A percentile compares a stretch with the other conserved stretches of the same genome.
phyloP scores from a whole-genome alignment of 2,888 invertebrate species.

The Polydrusus pterygomalis region DNA sequence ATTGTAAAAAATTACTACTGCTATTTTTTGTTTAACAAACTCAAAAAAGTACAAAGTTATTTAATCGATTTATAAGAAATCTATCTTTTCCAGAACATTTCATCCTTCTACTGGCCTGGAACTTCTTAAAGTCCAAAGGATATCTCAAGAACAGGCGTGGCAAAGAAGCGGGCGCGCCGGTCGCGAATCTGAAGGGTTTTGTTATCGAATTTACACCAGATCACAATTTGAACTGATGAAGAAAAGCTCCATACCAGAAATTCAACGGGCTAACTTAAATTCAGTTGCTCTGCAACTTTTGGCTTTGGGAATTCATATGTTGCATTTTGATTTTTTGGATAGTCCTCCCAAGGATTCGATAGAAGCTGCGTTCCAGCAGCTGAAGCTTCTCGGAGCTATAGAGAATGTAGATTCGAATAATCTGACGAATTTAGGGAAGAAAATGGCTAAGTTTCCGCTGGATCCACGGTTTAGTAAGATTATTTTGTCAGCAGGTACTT shows the following conservation, averaged over 20 bases:
- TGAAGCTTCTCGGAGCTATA: slow-evolving; percentile 83
- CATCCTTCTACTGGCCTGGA: slow-evolving; percentile 89
- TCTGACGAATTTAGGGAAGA: slow-evolving; percentile 86
- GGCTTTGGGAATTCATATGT: slow-evolving; percentile 87
- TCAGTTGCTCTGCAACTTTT: slow-evolving; percentile 88
- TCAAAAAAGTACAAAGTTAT: too few species aligned
- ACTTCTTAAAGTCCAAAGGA: slow-evolving; percentile 84
- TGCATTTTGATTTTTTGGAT: slow-evolving; percentile 93
- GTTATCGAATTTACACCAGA: slow-evolving; percentile 91
- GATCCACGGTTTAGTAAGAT: slow-evolving; percentile 92
- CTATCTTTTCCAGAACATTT: slow-evolving; percentile 77
- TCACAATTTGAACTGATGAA: slow-evolving; percentile 83
- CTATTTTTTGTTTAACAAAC: too few species aligned
- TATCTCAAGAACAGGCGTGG: slow-evolving; percentile 95
- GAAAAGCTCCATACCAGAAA: slow-evolving; percentile 89
- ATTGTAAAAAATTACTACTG: too few species aligned
- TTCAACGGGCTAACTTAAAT: slow-evolving; percentile 80
- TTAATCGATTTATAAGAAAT: too few species aligned
- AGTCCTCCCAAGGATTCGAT: slow-evolving; percentile 85
- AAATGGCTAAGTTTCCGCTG: slow-evolving; percentile 93
- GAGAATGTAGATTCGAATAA: slow-evolving; percentile 76
- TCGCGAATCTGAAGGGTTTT: slow-evolving; percentile 87
- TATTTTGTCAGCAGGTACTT: slow-evolving; percentile 73
- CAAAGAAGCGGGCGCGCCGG: slow-evolving; percentile 96
- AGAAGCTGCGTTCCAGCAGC: slow-evolving; percentile 77